phyloP scores from a whole-genome alignment of 2,113 vertebrate genomes.

The Sakesphorus luctuosus region DNA sequence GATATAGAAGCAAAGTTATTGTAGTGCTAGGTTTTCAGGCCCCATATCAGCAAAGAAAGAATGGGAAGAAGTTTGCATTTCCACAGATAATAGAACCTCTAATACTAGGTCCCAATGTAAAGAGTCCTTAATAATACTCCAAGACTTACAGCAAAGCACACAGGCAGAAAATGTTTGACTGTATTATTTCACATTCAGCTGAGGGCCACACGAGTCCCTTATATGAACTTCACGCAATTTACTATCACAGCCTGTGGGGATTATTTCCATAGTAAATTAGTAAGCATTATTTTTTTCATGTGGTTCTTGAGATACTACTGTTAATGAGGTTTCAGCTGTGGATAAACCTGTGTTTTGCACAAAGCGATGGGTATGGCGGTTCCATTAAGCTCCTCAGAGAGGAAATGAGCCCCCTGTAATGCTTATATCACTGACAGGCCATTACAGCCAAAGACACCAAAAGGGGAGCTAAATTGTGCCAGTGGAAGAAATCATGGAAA shows the following conservation, averaged over 20 bases:
- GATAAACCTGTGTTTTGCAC: background rate
- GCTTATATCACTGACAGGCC: background rate
- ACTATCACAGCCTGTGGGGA: background rate
- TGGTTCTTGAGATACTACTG: background rate
- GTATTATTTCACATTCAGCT: background rate
- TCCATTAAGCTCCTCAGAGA: background rate
- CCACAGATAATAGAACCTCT: background rate
- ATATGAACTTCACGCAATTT: background rate
- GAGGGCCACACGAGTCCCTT: background rate
- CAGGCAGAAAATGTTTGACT: background rate
- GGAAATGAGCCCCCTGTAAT: background rate
- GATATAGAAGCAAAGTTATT: background rate
- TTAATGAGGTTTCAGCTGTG: background rate
- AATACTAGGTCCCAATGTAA: background rate
- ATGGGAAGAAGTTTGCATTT: background rate
- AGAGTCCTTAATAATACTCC: background rate
- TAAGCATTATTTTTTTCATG: background rate
- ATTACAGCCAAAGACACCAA: background rate
- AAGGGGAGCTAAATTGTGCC: background rate
- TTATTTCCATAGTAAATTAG: background rate
- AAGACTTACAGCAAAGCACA: background rate
- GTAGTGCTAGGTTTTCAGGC: background rate
- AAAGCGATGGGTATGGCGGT: background rate
- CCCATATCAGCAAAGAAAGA: background rate
- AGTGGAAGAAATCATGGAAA: background rate